Percentiles rank a stretch among this genome's conserved stretches.
These are phyloP conservation scores for Lichenostomus cassidix DNA, from an alignment of 2,113 vertebrate genomes.

Conservation along the genomic window DNA sequence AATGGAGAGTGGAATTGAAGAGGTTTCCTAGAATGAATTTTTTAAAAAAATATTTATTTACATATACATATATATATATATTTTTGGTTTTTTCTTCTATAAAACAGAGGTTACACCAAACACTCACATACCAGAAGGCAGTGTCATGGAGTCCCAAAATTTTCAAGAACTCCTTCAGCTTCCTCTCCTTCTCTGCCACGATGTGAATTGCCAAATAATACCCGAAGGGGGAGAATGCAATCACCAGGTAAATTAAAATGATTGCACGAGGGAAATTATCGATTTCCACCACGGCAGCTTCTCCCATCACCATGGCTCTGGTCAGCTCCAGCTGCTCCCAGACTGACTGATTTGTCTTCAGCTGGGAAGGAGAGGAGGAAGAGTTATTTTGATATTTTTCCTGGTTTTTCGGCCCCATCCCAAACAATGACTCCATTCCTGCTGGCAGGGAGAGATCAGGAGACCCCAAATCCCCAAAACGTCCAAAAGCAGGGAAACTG, in stretches of 20 bases:
- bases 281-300: constrained; percentile 88
- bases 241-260: constrained; percentile 94
- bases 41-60: not conserved
- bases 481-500: fast-evolving
- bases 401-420: not conserved
- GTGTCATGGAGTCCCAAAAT: constrained; percentile 95
- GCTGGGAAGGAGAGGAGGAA: constrained; percentile 68
- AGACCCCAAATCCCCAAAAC: not conserved
- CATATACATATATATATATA: too few relatives aligned
- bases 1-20: not conserved
- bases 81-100: not conserved
- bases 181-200: constrained; percentile 95
- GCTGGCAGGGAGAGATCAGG: fast-evolving
- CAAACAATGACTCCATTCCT: fast-evolving
- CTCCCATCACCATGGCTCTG: constrained; percentile 88
- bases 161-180: constrained; percentile 92
- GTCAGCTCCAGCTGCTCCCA: constrained; percentile 83
- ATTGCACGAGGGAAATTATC: constrained; percentile 90
- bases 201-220: constrained; percentile 96
- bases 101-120: fast-evolving
- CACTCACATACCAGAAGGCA: constrained; percentile 88
- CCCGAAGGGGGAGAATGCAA: constrained; percentile 95
- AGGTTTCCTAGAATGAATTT: too few relatives aligned
- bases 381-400: not conserved
- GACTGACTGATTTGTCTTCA: constrained; percentile 88